A percentile compares a stretch with the other conserved stretches of the same genome.
Evolutionary conservation across 2,113 vertebrate genomes (phyloP).

Genomic region (Equus przewalskii): DNA sequence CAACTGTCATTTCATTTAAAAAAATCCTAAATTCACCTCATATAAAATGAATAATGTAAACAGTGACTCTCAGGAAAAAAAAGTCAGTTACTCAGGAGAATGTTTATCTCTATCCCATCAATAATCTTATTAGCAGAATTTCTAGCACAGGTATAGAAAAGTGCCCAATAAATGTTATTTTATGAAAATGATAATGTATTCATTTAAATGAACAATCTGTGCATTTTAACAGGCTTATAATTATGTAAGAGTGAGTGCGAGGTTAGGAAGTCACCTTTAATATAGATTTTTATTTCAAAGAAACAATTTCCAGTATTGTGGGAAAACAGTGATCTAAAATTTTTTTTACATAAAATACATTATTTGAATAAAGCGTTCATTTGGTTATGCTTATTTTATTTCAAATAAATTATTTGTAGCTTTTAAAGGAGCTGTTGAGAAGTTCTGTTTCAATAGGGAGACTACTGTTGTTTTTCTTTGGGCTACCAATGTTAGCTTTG

Average conservation of each 20-base stretch:
- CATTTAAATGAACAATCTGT: not conserved
- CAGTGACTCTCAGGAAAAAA: not conserved
- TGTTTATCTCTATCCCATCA: not conserved
- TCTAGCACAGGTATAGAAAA: not conserved
- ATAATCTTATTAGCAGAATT: not conserved
- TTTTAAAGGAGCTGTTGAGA: not conserved
- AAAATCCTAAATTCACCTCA: not conserved
- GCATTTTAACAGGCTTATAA: not conserved
- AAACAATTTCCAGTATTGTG: not conserved
- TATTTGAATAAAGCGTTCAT: not conserved
- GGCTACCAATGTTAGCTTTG: not conserved
- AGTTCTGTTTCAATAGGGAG: not conserved
- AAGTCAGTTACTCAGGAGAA: not conserved
- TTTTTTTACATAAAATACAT: not conserved
- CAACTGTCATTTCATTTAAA: not conserved
- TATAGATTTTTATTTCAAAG: slow-evolving; percentile 9
- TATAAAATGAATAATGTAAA: not conserved
- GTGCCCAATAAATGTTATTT: not conserved
- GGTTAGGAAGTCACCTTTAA: not conserved
- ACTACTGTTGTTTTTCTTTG: not conserved
- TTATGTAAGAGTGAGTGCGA: not conserved
- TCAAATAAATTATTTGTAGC: slow-evolving; percentile 47
- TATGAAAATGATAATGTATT: not conserved
- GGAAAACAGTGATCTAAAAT: not conserved
- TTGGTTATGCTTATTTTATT: not conserved